Evolutionary conservation across 2,888 invertebrate species (phyloP), one percentile per base, ranked within the genome.

Genomic region (Sphaerophoria taeniata): DNA sequence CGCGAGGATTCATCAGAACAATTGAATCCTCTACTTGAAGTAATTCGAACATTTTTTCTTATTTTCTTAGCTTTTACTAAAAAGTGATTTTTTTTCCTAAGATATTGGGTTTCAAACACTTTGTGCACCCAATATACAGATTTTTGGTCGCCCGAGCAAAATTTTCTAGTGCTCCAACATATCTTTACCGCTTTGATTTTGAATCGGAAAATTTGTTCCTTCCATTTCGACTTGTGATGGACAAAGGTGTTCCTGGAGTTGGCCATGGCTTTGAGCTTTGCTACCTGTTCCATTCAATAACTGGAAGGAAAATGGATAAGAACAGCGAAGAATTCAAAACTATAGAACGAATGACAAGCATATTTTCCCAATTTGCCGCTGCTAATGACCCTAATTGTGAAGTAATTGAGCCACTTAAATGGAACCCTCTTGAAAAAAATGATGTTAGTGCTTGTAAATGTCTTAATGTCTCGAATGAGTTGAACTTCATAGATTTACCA

Each of bases 251-350:
- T 31, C 87, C 89, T 0, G 92, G 92, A 9, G 90, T 89, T 0
- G 90, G 91, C 39, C 92, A 92, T 87, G 91, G 90, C 0, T 92
- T 92, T 85, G 92, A 92, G 70, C 85, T 92, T 16, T 88, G 89
- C 33, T 92, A 91, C 75, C 87, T 92, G 0, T 92, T 91, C 63
- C 89, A 90, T 36, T 89, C 90, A 34, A 89, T 90, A 83, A 85
- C 91, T 53, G 88, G 90, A 2, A 88, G 89, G 33, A 89, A 88
- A 11, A 79, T 90, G 3, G 71, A 87, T 3, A 81, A 87, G 0
- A 89, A 89, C 4, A 89, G 90, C 0, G 84, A 87, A 0, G 92
- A 92, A 79, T 88, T 89, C 53, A 87, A 87, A 16, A 88, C 89
- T 2, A 90, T 91, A 34, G 87, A 87, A 12, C 86, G 89, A 45